Evolutionary conservation across 2,888 invertebrate genomes (phyloP).

Genomic region (Andrena chrysosceles): DNA sequence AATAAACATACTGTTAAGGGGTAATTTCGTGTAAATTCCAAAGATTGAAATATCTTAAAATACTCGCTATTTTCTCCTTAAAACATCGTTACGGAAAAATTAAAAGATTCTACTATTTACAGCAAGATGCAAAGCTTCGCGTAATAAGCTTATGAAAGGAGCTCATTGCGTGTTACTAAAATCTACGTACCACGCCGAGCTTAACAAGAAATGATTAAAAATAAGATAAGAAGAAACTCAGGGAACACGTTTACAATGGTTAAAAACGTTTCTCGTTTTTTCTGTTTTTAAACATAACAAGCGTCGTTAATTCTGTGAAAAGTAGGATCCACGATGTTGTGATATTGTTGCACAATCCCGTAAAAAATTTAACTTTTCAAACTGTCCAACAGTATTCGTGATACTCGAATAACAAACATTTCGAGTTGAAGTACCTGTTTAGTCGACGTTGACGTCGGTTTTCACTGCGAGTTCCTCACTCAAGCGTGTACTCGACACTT

Average conservation of each 20-base stretch:
- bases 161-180: background rate
- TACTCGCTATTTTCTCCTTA: background rate
- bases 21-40: background rate
- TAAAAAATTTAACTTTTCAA: constrained; percentile 46
- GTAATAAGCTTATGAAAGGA: background rate
- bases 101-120: background rate
- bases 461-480: constrained; percentile 19
- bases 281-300: background rate
- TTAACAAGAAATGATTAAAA: background rate
- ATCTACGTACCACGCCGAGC: background rate
- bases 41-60: no score
- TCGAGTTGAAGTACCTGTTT: constrained; percentile 38
- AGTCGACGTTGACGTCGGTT: constrained; percentile 28
- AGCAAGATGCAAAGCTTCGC: background rate
- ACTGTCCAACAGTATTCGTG: constrained; percentile 27
- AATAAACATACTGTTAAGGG: background rate
- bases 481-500: constrained; percentile 21
- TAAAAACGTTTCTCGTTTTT: background rate
- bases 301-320: constrained; percentile 31
- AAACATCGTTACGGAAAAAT: background rate
- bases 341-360: constrained; percentile 15
- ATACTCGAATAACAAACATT: constrained; percentile 39
- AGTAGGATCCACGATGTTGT: constrained; percentile 25
- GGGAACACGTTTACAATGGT: background rate
- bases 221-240: background rate